phyloP scores from a whole-genome alignment of 2,888 invertebrate genomes.

The Crocallis elinguaria region DNA sequence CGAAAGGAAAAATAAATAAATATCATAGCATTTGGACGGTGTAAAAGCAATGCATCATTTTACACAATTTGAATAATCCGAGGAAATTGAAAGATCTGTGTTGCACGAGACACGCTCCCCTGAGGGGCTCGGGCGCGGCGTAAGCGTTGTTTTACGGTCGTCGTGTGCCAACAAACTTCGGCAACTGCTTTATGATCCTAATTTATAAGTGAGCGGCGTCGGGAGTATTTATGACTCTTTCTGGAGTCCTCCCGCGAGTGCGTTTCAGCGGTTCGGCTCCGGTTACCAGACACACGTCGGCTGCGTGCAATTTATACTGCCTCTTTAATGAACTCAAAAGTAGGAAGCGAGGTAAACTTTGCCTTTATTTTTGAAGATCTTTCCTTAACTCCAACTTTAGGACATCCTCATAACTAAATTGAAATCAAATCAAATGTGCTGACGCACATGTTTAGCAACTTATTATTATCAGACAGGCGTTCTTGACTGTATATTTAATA shows the following conservation, averaged over 20 bases:
- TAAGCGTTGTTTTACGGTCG: constrained; percentile 81
- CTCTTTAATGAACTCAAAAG: neutral
- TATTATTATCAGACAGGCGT: too few relatives aligned
- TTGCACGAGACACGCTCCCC: constrained; percentile 64
- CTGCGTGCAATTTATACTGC: constrained; percentile 5
- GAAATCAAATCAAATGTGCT: too few relatives aligned
- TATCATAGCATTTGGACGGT: neutral
- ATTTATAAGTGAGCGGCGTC: constrained; percentile 83
- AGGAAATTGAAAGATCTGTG: constrained; percentile 71
- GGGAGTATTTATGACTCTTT: constrained; percentile 80
- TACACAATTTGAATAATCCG: constrained; percentile 47
- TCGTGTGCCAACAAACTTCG: constrained; percentile 81
- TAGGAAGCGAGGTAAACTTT: neutral
- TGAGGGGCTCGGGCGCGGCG: constrained; percentile 42
- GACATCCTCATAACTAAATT: too few relatives aligned
- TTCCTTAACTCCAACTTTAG: too few relatives aligned
- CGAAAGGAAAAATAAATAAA: neutral
- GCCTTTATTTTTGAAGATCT: neutral
- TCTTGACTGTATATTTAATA: too few relatives aligned
- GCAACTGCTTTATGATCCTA: constrained; percentile 84
- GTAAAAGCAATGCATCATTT: constrained; percentile 22
- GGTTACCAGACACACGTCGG: constrained; percentile 12
- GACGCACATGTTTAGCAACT: too few relatives aligned
- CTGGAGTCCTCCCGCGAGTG: constrained; percentile 75
- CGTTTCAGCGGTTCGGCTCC: constrained; percentile 55